Evolutionary conservation across 2,888 invertebrate species (phyloP).

Genomic region (Limenitis camilla): DNA sequence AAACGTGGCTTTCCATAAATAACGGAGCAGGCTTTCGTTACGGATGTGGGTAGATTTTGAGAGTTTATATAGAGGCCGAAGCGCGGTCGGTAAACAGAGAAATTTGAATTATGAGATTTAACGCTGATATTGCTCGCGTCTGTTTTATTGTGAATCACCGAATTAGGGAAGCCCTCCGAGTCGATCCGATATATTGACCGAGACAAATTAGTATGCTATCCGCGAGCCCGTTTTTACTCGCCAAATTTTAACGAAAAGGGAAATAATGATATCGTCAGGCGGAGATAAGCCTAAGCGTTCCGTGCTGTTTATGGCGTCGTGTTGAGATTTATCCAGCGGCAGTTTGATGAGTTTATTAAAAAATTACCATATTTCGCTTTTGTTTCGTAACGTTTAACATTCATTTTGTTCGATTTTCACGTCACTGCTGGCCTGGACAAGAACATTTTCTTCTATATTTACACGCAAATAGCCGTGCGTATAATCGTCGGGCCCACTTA

Average conservation of each 20-base stretch:
- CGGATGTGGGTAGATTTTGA: conserved; percentile 69
- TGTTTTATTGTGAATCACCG: conserved; percentile 45
- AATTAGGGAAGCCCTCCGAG: background rate
- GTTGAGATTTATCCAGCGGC: conserved; percentile 47
- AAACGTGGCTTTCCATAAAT: conserved; percentile 69
- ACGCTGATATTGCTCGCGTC: conserved; percentile 54
- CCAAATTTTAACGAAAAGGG: conserved; percentile 64
- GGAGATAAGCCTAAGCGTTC: conserved; percentile 61
- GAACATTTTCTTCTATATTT: conserved; percentile 12
- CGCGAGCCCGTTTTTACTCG: conserved; percentile 58
- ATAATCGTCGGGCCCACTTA: conserved; percentile 45
- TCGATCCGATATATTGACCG: conserved; percentile 60
- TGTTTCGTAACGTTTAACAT: conserved; percentile 25
- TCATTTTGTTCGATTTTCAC: conserved; percentile 9
- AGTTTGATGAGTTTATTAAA: conserved; percentile 45
- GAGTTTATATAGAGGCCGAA: conserved; percentile 61
- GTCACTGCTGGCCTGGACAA: conserved; percentile 1
- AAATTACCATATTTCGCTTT: conserved; percentile 23
- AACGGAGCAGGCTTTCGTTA: conserved; percentile 66
- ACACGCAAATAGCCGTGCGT: conserved; percentile 27
- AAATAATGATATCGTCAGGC: conserved; percentile 70
- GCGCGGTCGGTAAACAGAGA: conserved; percentile 59
- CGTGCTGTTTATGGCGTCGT: conserved; percentile 60
- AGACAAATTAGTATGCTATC: conserved; percentile 63
- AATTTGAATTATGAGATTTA: conserved; percentile 69